Evolutionary conservation across 2,113 vertebrate species (phyloP), one percentile per base, ranked within the genome.

Genomic region (Reinhardtius hippoglossoides): DNA sequence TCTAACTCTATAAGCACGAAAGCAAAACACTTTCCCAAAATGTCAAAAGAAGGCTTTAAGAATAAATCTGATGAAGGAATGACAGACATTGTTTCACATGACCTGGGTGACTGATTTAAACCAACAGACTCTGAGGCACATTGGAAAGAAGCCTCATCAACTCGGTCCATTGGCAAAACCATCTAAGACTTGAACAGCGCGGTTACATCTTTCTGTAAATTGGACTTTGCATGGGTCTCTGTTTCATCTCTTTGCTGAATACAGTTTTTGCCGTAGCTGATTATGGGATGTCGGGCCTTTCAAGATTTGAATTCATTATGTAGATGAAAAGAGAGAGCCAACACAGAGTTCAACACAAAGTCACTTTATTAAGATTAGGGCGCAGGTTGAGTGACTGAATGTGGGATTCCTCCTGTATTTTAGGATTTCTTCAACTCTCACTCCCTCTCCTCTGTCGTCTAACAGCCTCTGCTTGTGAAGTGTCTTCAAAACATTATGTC

Each of bases 301-400:
- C 21, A 64, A 46, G 35, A 71, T 55, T 23, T 60, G 6, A 81
- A 67, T 76, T 73, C 37, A 79, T 76, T 76, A 72, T 77, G 48
- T 18, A 31, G 76, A 82, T 81, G 66, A 87, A 90, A 84, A 78
- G 87, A 86, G 59, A 84, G 74, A 81, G 70, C 61, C 84, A 76
- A 88, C 69, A 82, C 78, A 81, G 65, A 84, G 65, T 91, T 92
- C 74, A 92, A 88, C 87, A 91, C 84, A 90, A 86, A 91, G 70
- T 88, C 81, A 90, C 85, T 93, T 92, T 93, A 93, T 92, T 92
- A 82, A 73, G 78, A 75, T 85, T 58, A 44, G 65, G 64, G 83
- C 3, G 82, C 58, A 80, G 46, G 68, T 57, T 70, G 73, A 87
- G 78, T 62, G 57, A 72, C 67, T 35, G 54, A 83, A 76, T 66